Conservation (phyloP, 2,797 vertebrate genomes). For the Sorex maritimensis region DNA sequence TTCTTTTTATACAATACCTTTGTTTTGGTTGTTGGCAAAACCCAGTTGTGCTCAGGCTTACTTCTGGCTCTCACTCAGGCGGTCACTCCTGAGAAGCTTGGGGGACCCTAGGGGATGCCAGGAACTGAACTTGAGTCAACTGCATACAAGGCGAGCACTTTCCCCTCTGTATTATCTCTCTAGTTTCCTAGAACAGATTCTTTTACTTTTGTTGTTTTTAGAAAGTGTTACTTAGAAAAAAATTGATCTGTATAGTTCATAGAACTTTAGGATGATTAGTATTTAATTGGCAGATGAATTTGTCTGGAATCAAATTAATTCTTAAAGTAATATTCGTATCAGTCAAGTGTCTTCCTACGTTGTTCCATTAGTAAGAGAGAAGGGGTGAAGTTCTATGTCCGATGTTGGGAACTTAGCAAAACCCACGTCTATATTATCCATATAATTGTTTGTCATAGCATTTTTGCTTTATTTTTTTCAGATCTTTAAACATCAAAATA, state of each 20-base stretch:
- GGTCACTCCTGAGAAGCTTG: too few species aligned
- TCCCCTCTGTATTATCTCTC: too few species aligned
- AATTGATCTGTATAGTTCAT: background rate
- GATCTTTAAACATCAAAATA: conserved; percentile 44
- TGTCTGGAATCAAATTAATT: background rate
- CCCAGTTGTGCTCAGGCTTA: too few species aligned
- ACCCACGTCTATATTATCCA: background rate
- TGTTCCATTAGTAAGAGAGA: background rate
- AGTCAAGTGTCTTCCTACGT: background rate
- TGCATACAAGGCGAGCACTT: too few species aligned
- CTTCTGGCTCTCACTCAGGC: too few species aligned
- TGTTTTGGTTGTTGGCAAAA: background rate
- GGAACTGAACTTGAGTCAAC: too few species aligned
- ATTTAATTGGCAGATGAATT: conserved; percentile 6
- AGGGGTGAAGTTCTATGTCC: background rate
- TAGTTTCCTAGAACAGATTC: background rate
- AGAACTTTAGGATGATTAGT: conserved; percentile 10
- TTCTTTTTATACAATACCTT: background rate
- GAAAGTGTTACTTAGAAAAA: background rate
- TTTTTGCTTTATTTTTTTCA: conserved; percentile 46
- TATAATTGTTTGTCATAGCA: background rate
- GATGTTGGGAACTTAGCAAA: background rate
- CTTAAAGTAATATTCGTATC: background rate
- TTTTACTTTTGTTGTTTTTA: background rate
- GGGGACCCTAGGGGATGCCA: too few species aligned